These are phyloP conservation scores for Platichthys flesus DNA, from an alignment of 2,113 vertebrate genomes.

Conservation along the genomic window DNA sequence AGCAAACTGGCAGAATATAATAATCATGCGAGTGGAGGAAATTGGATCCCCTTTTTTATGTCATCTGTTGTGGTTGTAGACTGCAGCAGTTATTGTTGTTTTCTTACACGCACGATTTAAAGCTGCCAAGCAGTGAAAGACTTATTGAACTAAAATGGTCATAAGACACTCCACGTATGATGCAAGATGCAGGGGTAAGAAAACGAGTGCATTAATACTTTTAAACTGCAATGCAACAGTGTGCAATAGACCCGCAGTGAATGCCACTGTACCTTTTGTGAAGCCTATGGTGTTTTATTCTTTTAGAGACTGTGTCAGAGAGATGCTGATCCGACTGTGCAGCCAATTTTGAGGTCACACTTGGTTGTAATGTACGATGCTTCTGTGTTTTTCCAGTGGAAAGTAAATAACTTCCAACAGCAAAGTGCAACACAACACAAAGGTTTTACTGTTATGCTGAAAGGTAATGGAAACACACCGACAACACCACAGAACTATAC, in stretches of 20 bases:
- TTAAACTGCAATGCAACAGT: slow-evolving; percentile 17
- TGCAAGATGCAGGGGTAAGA: slow-evolving; percentile 5
- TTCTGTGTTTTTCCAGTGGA: slow-evolving; percentile 1
- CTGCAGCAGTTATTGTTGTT: background rate
- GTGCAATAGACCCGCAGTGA: slow-evolving; percentile 8
- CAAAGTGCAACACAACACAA: background rate
- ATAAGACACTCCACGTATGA: slow-evolving; percentile 13
- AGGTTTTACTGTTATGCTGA: slow-evolving; percentile 20
- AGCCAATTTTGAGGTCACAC: background rate
- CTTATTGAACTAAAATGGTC: slow-evolving; percentile 3
- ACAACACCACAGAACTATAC: slow-evolving; percentile 12
- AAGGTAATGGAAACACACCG: slow-evolving; percentile 32
- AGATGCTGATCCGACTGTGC: slow-evolving; percentile 12
- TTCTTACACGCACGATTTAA: slow-evolving; percentile 4
- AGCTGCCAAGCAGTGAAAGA: background rate
- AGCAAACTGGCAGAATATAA: background rate
- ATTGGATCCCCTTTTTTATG: background rate
- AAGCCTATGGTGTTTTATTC: background rate
- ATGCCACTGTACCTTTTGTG: background rate
- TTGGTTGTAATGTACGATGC: background rate
- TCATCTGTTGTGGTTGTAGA: background rate
- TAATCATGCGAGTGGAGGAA: background rate
- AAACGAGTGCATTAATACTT: slow-evolving; percentile 6
- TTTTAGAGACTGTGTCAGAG: background rate
- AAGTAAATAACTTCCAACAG: background rate